Percentiles rank a stretch among this genome's conserved stretches.
Conservation (phyloP, 2,888 invertebrate genomes). For the Tiphia femorata region DNA sequence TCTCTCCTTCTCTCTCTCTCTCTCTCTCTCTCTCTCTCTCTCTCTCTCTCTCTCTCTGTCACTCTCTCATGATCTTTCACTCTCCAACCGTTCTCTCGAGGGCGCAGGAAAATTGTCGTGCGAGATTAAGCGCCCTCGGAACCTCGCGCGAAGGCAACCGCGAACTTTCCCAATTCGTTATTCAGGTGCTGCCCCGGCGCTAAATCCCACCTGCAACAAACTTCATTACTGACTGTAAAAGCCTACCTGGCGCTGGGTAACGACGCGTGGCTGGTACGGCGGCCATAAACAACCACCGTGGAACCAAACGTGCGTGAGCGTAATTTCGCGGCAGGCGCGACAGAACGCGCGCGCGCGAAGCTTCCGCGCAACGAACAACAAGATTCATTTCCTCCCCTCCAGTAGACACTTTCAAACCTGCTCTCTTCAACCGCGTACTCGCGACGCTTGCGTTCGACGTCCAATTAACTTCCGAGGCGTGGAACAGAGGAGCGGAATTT, state of each 20-base stretch:
- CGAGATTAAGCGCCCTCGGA: constrained; percentile 1
- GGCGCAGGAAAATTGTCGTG: constrained; percentile 1
- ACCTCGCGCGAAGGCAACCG: not conserved
- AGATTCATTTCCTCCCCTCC: too few relatives aligned
- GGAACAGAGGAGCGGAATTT: too few relatives aligned
- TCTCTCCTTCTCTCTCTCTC: not conserved
- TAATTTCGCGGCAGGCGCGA: too few relatives aligned
- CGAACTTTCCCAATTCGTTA: constrained; percentile 16
- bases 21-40: not conserved
- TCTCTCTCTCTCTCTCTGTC: not conserved
- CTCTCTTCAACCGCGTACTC: too few relatives aligned
- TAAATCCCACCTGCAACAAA: constrained; percentile 8
- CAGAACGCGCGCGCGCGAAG: too few relatives aligned
- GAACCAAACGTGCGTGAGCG: not conserved
- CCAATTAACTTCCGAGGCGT: too few relatives aligned
- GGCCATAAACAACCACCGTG: not conserved
- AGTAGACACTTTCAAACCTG: too few relatives aligned
- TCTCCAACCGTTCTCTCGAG: not conserved
- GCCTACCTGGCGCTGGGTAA: not conserved
- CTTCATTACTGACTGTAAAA: constrained; percentile 11
- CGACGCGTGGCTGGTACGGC: not conserved
- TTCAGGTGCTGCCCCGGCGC: constrained; percentile 3
- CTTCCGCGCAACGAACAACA: too few relatives aligned
- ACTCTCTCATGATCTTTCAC: not conserved
- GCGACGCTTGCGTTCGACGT: too few relatives aligned